A percentile compares a stretch with the other conserved stretches of the same genome.
Evolutionary conservation across 2,113 vertebrate species (phyloP).

Genomic region (Chionis minor): DNA sequence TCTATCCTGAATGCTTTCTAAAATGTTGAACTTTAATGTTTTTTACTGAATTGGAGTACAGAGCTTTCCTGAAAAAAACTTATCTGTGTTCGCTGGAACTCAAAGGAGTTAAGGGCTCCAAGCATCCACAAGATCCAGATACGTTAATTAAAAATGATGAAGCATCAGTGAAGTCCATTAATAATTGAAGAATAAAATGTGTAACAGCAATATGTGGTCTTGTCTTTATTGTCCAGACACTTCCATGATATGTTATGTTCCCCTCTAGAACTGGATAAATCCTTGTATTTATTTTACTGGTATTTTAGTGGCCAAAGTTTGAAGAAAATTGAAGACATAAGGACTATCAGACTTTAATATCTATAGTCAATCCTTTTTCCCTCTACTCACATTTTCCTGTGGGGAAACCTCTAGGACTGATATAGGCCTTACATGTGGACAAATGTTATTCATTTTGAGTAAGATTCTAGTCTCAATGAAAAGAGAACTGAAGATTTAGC

Average conservation of each 20-base stretch:
- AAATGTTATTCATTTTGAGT: not conserved
- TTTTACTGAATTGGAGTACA: not conserved
- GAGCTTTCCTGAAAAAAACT: not conserved
- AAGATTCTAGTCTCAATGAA: not conserved
- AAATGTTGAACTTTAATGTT: not conserved
- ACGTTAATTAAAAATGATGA: not conserved
- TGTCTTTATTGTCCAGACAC: not conserved
- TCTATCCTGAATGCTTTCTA: not conserved
- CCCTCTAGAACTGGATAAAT: not conserved
- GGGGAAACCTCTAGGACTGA: not conserved
- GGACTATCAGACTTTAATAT: not conserved
- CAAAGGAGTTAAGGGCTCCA: not conserved
- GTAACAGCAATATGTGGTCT: not conserved
- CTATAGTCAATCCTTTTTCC: not conserved
- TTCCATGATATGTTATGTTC: not conserved
- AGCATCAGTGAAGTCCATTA: not conserved
- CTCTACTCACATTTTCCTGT: not conserved
- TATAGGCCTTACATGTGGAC: not conserved
- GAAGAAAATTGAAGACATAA: not conserved
- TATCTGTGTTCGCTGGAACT: not conserved
- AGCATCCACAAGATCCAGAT: fast-evolving
- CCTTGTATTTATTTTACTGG: not conserved
- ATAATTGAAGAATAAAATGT: not conserved
- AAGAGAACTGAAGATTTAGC: not conserved
- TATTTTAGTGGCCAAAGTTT: not conserved